Evolutionary conservation across 2,888 invertebrate genomes (phyloP).

Genomic region (Vannuccia rotundouncinata): DNA sequence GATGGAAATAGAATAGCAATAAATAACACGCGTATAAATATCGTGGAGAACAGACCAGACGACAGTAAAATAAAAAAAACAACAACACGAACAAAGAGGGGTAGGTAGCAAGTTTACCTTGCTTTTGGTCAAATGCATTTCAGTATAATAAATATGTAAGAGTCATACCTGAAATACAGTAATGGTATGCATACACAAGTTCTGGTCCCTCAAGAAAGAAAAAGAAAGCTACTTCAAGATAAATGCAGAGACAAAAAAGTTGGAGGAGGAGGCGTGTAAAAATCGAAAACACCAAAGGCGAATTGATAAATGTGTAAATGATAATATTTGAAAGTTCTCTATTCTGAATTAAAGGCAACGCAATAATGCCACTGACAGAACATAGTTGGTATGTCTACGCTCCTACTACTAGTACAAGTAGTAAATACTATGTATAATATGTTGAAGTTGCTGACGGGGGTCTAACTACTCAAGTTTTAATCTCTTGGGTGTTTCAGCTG

Average conservation of each 20-base stretch:
- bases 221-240: no score
- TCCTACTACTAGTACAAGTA: neutral
- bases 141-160: no score
- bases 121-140: no score
- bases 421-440: neutral
- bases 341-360: neutral
- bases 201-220: no score
- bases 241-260: neutral
- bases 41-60: no score
- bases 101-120: no score
- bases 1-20: no score
- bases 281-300: neutral
- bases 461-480: neutral
- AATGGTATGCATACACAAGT: no score
- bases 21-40: no score
- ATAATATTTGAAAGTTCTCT: neutral
- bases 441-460: neutral
- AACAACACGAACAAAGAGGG: no score
- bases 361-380: neutral
- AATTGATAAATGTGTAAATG: neutral
- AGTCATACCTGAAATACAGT: no score
- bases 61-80: no score
- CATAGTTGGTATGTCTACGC: neutral
- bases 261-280: neutral
- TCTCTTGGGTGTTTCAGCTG: neutral